Evolutionary conservation across 2,113 vertebrate genomes (phyloP).

Genomic region (Prinia subflava): DNA sequence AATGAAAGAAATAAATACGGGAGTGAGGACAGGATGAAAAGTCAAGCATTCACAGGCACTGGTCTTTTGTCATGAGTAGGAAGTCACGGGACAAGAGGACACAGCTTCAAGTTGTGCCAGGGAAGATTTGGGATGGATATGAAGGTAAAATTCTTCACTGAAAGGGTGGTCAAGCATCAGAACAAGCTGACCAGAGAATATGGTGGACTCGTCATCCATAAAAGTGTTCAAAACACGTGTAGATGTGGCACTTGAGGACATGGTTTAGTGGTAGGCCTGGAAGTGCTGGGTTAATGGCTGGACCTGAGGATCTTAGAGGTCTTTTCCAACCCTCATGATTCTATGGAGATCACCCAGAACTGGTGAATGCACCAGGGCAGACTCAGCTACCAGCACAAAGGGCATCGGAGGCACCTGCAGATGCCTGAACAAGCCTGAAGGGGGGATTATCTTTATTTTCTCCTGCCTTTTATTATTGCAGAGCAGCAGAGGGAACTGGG

Average conservation of each 20-base stretch:
- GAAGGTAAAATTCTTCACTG: not conserved
- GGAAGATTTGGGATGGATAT: not conserved
- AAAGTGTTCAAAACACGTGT: fast-evolving
- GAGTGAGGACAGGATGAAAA: not conserved
- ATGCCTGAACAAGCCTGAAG: not conserved
- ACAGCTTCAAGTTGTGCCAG: not conserved
- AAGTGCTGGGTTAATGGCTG: not conserved
- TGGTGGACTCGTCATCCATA: not conserved
- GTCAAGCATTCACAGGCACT: not conserved
- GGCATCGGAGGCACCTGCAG: not conserved
- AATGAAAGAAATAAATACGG: not conserved
- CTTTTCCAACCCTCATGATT: not conserved
- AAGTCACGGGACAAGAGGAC: not conserved
- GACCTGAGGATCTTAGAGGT: not conserved
- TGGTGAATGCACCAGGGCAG: not conserved
- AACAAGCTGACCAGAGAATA: not conserved
- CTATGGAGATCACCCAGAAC: not conserved
- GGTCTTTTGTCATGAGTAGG: not conserved
- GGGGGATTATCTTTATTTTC: not conserved
- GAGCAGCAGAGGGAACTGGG: not conserved
- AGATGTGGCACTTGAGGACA: not conserved
- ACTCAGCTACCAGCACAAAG: not conserved
- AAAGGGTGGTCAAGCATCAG: not conserved
- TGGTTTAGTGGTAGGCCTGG: not conserved
- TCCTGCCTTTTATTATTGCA: not conserved